Conservation (phyloP, 2,797 vertebrate genomes). For the Cyclopterus lumpus region DNA sequence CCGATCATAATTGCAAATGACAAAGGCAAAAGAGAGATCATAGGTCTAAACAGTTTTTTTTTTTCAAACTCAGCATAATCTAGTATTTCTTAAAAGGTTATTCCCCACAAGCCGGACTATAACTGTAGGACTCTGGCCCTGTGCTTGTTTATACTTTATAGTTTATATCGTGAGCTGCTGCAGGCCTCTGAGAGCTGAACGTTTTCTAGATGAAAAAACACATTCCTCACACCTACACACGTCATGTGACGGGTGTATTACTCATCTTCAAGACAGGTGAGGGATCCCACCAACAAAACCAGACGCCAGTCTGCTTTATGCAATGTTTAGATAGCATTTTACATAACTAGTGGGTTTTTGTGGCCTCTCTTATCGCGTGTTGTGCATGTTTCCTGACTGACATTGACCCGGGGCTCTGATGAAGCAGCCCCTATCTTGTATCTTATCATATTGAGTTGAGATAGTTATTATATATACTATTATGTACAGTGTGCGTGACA, state of each 20-base stretch:
- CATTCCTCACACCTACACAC: slow-evolving; percentile 60
- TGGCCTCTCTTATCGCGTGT: slow-evolving; percentile 45
- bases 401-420: slow-evolving; percentile 39
- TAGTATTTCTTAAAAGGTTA: slow-evolving; percentile 2
- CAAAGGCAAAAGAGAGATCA: background rate
- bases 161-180: slow-evolving; percentile 50
- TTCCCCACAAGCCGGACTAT: background rate
- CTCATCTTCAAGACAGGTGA: slow-evolving; percentile 50
- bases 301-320: slow-evolving; percentile 47
- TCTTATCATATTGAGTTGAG: slow-evolving; percentile 49
- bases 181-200: slow-evolving; percentile 17
- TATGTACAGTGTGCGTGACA: slow-evolving; percentile 58
- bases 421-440: slow-evolving; percentile 12
- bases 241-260: slow-evolving; percentile 33
- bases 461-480: too few relatives aligned
- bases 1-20: background rate
- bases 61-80: slow-evolving; percentile 12
- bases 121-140: slow-evolving; percentile 1
- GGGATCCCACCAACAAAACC: slow-evolving; percentile 40
- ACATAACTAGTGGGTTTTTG: slow-evolving; percentile 45
- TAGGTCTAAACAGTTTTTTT: background rate
- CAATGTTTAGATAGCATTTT: slow-evolving; percentile 69
- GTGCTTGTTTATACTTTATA: slow-evolving; percentile 38
- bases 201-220: slow-evolving; percentile 62
- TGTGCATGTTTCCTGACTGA: slow-evolving; percentile 25